Evolutionary conservation across 2,888 invertebrate species (phyloP).

Genomic region (Leptinotarsa juncta): DNA sequence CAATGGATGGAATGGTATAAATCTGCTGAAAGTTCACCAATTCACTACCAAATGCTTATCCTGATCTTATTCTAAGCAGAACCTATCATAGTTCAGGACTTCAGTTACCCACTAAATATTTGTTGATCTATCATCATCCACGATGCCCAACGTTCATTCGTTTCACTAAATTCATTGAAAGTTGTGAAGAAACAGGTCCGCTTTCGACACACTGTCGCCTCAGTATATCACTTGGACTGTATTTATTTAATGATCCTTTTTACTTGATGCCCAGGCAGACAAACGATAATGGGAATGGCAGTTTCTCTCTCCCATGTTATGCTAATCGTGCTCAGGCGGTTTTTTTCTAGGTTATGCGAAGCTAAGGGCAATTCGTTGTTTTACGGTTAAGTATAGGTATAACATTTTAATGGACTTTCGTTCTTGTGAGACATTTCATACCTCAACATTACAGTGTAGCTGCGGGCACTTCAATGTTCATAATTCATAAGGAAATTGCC

Average conservation of each 20-base stretch:
- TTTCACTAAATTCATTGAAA: too few species aligned
- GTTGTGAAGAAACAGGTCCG: not conserved
- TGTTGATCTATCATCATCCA: too few species aligned
- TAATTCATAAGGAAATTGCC: slow-evolving; percentile 13
- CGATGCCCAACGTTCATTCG: too few species aligned
- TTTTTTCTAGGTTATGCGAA: slow-evolving; percentile 31
- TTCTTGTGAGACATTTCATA: slow-evolving; percentile 22
- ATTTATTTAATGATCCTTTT: slow-evolving; percentile 39
- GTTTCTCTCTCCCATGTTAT: slow-evolving; percentile 34
- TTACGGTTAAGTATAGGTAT: slow-evolving; percentile 7
- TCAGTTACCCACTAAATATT: too few species aligned
- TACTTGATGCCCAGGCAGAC: slow-evolving; percentile 29
- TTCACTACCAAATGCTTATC: too few species aligned
- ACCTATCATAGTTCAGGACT: too few species aligned
- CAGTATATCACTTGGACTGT: slow-evolving; percentile 29
- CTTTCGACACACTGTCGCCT: slow-evolving; percentile 13
- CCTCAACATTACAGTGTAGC: slow-evolving; percentile 6
- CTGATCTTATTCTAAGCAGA: too few species aligned
- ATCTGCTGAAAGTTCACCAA: too few species aligned
- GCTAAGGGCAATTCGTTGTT: slow-evolving; percentile 17
- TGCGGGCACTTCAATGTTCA: slow-evolving; percentile 1
- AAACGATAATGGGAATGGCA: slow-evolving; percentile 40
- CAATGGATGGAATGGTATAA: too few species aligned
- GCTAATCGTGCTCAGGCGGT: slow-evolving; percentile 31
- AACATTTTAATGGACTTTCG: slow-evolving; percentile 18